Evolutionary conservation across 2,888 invertebrate species (phyloP), one percentile per base, ranked within the genome.

Genomic region (Cybosia mesomella): DNA sequence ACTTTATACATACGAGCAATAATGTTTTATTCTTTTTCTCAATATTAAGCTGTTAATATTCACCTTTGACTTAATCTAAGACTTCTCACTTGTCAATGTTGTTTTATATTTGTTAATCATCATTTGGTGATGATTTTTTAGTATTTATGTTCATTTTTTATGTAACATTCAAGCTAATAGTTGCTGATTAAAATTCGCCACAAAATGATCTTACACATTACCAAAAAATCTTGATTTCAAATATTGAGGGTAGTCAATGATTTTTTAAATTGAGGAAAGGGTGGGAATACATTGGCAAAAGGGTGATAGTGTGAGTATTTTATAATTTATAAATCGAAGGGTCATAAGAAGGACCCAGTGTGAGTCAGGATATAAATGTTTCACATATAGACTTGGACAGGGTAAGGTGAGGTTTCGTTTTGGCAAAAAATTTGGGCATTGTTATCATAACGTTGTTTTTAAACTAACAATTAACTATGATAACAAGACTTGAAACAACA

Each of bases 321-420:
- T n/a, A 64, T 68, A 36, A 66, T 66, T 65, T 63, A 63, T 62
- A 18, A 59, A 61, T 36, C 49, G 57, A 68, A 43, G 74, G 3
- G 39, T 64, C 55, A 49, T 28, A 60, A 62, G 60, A 63, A 58
- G 58, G 67, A 58, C 74, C 74, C 61, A 32, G 64, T 69, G 82
- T 83, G 81, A 83, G 81, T 72, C 80, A 80, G 77, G 82, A 54
- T 57, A 63, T 64, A 43, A 61, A 24, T 68, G 62, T 66, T 24
- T 60, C 32, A 68, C 70, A 70, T 68, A 73, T 78, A 81, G 80
- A 72, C 77, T 75, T 66, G 58, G 58, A 58, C 36, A 61, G 75
- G 84, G 83, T 80, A 82, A 83, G 84, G 60, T 58, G 3, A 39
- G 32, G 62, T n/a, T 60, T 5, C 15, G 0, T 34, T 63, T 63